phyloP scores from a whole-genome alignment of 2,797 vertebrate species.

The Antrozous pallidus region DNA sequence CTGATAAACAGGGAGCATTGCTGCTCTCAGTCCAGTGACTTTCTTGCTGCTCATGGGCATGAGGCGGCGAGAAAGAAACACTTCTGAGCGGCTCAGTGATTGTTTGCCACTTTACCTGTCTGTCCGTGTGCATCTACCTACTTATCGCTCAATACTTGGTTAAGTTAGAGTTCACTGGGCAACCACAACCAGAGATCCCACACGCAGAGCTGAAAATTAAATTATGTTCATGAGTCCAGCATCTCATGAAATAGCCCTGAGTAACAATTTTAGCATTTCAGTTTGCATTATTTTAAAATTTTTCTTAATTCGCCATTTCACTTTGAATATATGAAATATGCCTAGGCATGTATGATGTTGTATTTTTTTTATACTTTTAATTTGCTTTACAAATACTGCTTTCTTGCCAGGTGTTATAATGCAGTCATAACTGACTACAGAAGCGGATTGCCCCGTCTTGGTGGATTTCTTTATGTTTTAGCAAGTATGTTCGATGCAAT shows the following conservation, averaged over 20 bases:
- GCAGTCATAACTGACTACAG: background rate
- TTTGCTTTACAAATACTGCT: background rate
- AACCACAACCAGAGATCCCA: background rate
- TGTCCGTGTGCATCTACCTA: background rate
- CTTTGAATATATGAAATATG: background rate
- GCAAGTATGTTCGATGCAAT: background rate
- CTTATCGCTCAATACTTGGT: background rate
- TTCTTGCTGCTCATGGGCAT: background rate
- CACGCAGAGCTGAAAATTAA: background rate
- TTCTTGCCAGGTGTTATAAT: background rate
- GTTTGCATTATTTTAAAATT: background rate
- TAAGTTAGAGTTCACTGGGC: background rate
- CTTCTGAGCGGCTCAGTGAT: background rate
- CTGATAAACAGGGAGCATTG: background rate
- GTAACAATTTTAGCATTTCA: background rate
- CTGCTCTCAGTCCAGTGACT: background rate
- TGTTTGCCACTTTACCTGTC: background rate
- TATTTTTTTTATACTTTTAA: background rate
- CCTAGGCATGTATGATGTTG: background rate
- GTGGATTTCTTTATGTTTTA: background rate
- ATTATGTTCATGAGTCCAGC: background rate
- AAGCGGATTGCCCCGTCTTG: background rate
- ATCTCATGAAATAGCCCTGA: background rate
- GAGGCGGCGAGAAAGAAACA: background rate
- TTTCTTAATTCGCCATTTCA: background rate